These are phyloP conservation scores for Eupithecia inturbata DNA, from an alignment of 2,888 invertebrate species.

Conservation along the genomic window DNA sequence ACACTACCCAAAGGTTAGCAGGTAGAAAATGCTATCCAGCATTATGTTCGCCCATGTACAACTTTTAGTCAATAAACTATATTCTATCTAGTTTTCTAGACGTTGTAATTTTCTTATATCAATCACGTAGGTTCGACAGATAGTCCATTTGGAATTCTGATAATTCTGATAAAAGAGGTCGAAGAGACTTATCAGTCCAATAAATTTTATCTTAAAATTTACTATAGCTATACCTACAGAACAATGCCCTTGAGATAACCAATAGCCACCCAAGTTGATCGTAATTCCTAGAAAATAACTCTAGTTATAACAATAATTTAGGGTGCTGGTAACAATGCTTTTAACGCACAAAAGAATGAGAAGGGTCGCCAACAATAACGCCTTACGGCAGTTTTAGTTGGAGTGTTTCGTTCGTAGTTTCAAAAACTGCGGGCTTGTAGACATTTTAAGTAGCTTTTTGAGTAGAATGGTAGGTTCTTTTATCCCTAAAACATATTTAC, in stretches of 20 bases:
- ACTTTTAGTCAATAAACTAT: too few species aligned
- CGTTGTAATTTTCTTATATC: too few species aligned
- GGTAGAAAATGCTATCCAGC: too few species aligned
- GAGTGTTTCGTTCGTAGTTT: background rate
- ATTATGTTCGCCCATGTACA: too few species aligned
- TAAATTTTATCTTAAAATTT: background rate
- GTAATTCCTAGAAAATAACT: background rate
- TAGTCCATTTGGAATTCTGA: background rate
- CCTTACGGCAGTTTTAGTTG: background rate
- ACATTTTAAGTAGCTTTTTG: background rate
- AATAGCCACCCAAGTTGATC: conserved; percentile 17
- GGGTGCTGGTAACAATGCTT: background rate
- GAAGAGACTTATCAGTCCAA: background rate
- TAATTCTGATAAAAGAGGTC: too few species aligned
- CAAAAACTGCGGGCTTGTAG: background rate
- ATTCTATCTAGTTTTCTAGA: background rate
- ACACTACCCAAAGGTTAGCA: too few species aligned
- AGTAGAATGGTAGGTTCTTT: background rate
- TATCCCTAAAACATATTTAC: background rate
- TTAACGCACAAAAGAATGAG: background rate
- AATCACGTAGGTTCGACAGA: background rate
- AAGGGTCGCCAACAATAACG: background rate
- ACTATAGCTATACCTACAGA: background rate
- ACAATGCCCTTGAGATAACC: conserved; percentile 13
- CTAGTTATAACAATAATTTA: background rate